These are phyloP conservation scores for Lumbricus terrestris DNA, from an alignment of 2,888 invertebrate genomes.

Conservation along the genomic window DNA sequence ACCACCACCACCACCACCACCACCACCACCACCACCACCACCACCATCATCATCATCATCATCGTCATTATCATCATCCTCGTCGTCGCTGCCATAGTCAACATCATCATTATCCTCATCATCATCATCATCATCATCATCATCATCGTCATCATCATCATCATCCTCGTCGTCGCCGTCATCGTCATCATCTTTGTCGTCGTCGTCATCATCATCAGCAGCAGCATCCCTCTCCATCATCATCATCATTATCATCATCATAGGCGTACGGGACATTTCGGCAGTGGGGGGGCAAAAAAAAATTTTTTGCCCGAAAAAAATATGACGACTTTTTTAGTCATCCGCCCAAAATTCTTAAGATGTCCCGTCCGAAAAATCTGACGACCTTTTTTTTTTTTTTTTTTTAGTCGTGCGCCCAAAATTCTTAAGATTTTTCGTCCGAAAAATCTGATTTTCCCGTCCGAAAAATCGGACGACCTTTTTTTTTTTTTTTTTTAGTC, in stretches of 20 bases:
- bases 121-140: constrained; percentile 13
- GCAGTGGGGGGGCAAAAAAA: no score
- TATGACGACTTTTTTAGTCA: no score
- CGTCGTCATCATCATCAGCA: constrained; percentile 9
- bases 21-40: neutral
- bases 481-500: no score
- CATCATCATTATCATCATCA: constrained; percentile 21
- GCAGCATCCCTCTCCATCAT: constrained; percentile 8
- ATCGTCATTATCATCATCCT: neutral
- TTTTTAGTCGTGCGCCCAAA: no score
- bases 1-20: neutral
- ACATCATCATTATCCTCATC: neutral
- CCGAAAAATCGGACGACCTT: no score
- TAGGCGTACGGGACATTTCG: no score
- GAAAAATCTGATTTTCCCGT: no score
- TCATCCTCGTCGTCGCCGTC: constrained; percentile 9
- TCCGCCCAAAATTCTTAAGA: no score
- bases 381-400: no score
- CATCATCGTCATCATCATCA: constrained; percentile 22
- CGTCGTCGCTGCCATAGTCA: neutral
- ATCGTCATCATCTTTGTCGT: neutral
- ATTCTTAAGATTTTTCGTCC: no score
- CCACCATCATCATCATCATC: neutral
- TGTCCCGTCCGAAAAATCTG: no score
- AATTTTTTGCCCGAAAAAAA: no score